Evolutionary conservation across 2,888 invertebrate genomes (phyloP).

Genomic region (Agrotis clavis): DNA sequence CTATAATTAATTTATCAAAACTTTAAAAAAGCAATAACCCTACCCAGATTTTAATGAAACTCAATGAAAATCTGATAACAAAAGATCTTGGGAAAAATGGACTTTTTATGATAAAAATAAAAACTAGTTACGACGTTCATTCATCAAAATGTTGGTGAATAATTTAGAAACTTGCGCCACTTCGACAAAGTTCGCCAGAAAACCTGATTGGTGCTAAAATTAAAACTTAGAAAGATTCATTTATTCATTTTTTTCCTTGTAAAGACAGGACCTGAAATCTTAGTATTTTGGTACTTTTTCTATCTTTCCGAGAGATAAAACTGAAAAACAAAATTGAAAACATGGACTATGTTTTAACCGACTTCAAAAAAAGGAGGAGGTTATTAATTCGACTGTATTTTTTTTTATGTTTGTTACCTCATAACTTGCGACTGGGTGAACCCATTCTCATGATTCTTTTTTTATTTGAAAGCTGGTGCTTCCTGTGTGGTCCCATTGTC

Average conservation of each 20-base stretch:
- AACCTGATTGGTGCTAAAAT: conserved; percentile 35
- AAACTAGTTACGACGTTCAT: conserved; percentile 23
- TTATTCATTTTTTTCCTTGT: conserved; percentile 24
- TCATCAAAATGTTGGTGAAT: conserved; percentile 48
- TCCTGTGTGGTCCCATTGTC: no score
- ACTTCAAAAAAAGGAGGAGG: no score
- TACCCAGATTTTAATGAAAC: conserved; percentile 14
- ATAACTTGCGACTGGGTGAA: no score
- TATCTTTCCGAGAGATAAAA: background rate
- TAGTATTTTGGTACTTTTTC: no score
- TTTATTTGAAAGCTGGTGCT: no score
- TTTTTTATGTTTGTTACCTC: no score
- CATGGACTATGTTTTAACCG: no score
- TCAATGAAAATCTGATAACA: conserved; percentile 22
- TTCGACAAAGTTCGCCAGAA: conserved; percentile 6
- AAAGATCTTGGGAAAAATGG: background rate
- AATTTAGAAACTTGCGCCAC: conserved; percentile 39
- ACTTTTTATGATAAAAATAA: background rate
- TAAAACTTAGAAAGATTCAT: conserved; percentile 37
- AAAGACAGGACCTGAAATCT: background rate
- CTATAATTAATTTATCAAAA: background rate
- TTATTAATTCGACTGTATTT: no score
- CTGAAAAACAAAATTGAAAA: no score
- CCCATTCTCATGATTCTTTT: no score
- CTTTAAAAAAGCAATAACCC: background rate